Conservation (phyloP, 1,140 invertebrate genomes). For the Magallana angulata region DNA sequence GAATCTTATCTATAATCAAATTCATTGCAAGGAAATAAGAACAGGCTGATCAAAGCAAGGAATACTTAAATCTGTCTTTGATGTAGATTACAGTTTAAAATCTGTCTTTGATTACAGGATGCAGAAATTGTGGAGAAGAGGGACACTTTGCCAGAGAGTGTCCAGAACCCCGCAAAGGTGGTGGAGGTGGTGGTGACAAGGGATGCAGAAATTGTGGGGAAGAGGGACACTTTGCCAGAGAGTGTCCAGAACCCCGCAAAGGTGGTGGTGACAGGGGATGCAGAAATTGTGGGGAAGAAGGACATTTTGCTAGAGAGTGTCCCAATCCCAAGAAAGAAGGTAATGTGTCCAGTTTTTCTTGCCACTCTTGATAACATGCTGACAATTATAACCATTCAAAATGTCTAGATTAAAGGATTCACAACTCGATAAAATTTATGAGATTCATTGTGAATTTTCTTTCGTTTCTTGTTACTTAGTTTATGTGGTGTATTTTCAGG, state of each 20-base stretch:
- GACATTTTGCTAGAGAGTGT: conserved; percentile 71
- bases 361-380: too few relatives aligned
- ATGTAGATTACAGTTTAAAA: neutral
- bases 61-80: neutral
- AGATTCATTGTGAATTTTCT: too few relatives aligned
- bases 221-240: conserved; percentile 69
- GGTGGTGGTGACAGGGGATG: conserved; percentile 57
- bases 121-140: conserved; percentile 72
- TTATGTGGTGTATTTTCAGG: neutral
- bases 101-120: conserved; percentile 26
- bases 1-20: neutral
- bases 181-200: conserved; percentile 57
- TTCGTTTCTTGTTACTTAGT: too few relatives aligned
- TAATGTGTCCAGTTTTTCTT: neutral
- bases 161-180: conserved; percentile 52
- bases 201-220: conserved; percentile 71
- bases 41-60: too few relatives aligned
- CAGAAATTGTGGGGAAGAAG: conserved; percentile 70
- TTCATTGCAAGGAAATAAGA: too few relatives aligned
- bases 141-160: conserved; percentile 70
- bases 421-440: too few relatives aligned
- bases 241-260: conserved; percentile 60
- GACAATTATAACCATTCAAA: too few relatives aligned
- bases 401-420: too few relatives aligned
- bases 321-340: conserved; percentile 58